Conservation (phyloP, 2,888 invertebrate species). For the Tanaodytes sp. region DNA sequence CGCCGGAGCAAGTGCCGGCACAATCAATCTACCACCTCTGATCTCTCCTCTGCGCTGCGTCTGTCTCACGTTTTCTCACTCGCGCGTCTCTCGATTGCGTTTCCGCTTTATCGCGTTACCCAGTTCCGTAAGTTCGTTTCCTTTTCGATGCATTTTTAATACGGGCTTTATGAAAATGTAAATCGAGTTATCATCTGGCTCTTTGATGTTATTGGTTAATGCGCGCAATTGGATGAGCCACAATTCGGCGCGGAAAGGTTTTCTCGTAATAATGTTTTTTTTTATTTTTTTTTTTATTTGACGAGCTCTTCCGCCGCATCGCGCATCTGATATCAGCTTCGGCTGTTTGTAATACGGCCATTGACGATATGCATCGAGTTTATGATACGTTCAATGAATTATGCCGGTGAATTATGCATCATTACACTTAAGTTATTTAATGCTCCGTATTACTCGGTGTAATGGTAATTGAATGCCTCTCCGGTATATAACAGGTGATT, state of each 20-base stretch:
- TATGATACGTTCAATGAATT: conserved; percentile 42
- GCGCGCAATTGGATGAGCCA: conserved; percentile 27
- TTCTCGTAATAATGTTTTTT: conserved; percentile 33
- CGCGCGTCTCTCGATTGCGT: conserved; percentile 50
- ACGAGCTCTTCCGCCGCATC: conserved; percentile 16
- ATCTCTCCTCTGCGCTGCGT: conserved; percentile 50
- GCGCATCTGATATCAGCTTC: conserved; percentile 26
- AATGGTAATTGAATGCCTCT: conserved; percentile 31
- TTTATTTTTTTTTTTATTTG: too few species aligned
- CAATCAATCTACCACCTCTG: conserved; percentile 68
- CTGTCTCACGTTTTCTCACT: conserved; percentile 49
- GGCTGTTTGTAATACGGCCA: conserved; percentile 38
- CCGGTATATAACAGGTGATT: conserved; percentile 25
- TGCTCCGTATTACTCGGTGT: conserved; percentile 33
- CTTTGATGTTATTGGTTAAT: conserved; percentile 48
- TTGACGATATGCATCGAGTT: conserved; percentile 33
- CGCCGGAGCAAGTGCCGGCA: conserved; percentile 68
- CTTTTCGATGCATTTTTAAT: conserved; percentile 53
- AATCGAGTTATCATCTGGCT: conserved; percentile 29
- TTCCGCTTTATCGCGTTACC: conserved; percentile 54
- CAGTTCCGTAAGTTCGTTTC: conserved; percentile 46
- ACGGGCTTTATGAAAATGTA: conserved; percentile 43
- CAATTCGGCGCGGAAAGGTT: conserved; percentile 37
- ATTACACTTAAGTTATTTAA: conserved; percentile 42
- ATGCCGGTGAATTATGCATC: conserved; percentile 38